A percentile compares a stretch with the other conserved stretches of the same genome.
These are phyloP conservation scores for Peribatodes rhomboidaria DNA, from an alignment of 2,888 invertebrate species.

Conservation along the genomic window DNA sequence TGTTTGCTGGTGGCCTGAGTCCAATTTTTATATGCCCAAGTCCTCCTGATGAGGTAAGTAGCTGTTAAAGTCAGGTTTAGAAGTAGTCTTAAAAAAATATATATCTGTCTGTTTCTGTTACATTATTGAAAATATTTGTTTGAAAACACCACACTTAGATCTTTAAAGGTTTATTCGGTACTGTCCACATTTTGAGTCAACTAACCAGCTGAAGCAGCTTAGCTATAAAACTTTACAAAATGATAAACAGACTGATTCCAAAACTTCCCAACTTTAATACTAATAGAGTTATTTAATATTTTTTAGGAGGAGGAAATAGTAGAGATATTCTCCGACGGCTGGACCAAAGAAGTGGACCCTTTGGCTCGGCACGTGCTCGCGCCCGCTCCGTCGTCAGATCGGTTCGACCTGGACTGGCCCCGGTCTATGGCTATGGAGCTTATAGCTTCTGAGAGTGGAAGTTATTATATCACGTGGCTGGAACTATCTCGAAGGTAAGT, in stretches of 20 bases:
- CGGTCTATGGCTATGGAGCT: constrained; percentile 93
- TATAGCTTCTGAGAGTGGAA: constrained; percentile 90
- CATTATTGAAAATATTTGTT: no score
- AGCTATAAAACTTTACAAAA: no score
- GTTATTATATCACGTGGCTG: constrained; percentile 93
- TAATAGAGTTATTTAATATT: not conserved
- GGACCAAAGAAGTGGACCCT: constrained; percentile 86
- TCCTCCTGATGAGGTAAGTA: constrained; percentile 67
- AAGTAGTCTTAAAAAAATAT: no score
- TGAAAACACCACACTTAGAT: no score
- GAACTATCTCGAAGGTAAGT: constrained; percentile 89
- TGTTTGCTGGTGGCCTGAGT: constrained; percentile 90
- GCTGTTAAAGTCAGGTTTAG: no score
- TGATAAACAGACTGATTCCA: no score
- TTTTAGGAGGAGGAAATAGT: constrained; percentile 88
- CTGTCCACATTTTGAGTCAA: no score
- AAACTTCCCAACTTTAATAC: not conserved
- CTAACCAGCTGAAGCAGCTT: no score
- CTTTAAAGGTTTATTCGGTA: no score
- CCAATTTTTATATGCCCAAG: constrained; percentile 88
- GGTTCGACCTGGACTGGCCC: constrained; percentile 88
- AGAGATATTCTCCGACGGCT: constrained; percentile 94
- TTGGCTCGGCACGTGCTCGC: constrained; percentile 86
- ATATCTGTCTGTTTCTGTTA: no score
- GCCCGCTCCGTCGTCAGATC: constrained; percentile 85